A percentile compares a stretch with the other conserved stretches of the same genome.
phyloP scores from a whole-genome alignment of 2,797 vertebrate genomes.

The Gadopsis marmoratus region DNA sequence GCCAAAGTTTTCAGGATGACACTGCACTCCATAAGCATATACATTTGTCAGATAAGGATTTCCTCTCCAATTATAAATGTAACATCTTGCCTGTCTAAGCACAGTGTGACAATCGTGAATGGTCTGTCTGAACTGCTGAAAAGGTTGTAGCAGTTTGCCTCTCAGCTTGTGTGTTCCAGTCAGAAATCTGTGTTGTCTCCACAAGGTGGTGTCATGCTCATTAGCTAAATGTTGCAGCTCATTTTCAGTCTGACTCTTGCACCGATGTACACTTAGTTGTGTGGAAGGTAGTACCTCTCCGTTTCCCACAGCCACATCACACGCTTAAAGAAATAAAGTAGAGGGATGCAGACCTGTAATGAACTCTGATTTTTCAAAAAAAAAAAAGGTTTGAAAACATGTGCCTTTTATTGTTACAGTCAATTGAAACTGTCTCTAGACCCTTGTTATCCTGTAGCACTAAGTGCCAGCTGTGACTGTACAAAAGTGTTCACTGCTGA shows the following conservation, averaged over 20 bases:
- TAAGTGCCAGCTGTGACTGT: conserved; percentile 28
- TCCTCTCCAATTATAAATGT: conserved; percentile 53
- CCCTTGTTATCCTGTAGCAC: conserved; percentile 27
- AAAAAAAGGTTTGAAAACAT: background rate
- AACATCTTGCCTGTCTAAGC: conserved; percentile 27
- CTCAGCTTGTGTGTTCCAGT: conserved; percentile 33
- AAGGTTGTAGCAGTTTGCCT: conserved; percentile 9
- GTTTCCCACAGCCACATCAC: background rate
- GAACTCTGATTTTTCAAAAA: background rate
- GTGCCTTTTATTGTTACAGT: background rate
- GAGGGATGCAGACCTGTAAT: background rate
- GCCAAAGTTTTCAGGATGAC: conserved; percentile 16
- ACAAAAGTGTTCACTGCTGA: conserved; percentile 34
- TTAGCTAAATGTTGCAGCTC: conserved; percentile 67
- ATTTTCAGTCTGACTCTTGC: conserved; percentile 36
- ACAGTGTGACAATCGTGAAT: conserved; percentile 28
- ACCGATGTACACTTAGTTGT: background rate
- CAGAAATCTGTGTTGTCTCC: conserved; percentile 73
- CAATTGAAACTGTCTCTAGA: conserved; percentile 12
- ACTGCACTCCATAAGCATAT: conserved; percentile 18
- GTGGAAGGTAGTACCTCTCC: background rate
- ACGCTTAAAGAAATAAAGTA: background rate
- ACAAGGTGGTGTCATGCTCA: conserved; percentile 86
- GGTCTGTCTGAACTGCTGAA: conserved; percentile 6
- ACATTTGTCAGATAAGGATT: conserved; percentile 58